Conservation (phyloP, 2,888 invertebrate species). For the Odontocolon sp. region DNA sequence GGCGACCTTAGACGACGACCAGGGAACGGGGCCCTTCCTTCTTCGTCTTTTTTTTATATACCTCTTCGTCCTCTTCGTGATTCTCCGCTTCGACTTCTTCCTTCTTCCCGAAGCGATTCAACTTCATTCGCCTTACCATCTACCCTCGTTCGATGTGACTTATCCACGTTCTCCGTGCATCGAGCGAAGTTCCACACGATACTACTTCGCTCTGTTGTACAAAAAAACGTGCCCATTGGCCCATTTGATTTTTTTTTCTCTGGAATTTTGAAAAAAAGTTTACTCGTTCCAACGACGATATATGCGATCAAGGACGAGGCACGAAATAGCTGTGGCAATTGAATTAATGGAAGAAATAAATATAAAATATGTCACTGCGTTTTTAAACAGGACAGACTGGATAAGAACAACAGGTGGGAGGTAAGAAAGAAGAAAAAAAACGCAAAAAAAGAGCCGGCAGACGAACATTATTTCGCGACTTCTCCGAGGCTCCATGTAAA, state of each 20-base stretch:
- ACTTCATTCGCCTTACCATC: neutral
- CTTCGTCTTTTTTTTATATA: neutral
- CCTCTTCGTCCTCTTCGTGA: neutral
- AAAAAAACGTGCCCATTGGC: too few relatives aligned
- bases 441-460: neutral
- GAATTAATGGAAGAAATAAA: neutral
- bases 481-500: constrained; percentile 21
- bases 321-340: neutral
- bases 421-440: neutral
- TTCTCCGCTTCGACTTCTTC: neutral
- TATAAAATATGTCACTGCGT: constrained; percentile 8
- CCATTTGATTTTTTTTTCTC: too few relatives aligned
- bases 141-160: neutral
- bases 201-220: too few relatives aligned
- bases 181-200: too few relatives aligned
- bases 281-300: too few relatives aligned
- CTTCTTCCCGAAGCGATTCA: neutral
- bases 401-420: neutral
- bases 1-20: constrained; percentile 50
- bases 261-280: too few relatives aligned
- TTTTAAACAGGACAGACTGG: too few relatives aligned
- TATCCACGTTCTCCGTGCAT: too few relatives aligned
- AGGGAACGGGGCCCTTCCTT: constrained; percentile 14
- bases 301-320: too few relatives aligned
- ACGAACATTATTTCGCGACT: constrained; percentile 13